Evolutionary conservation across 2,888 invertebrate genomes (phyloP), one percentile per base, ranked within the genome.

Genomic region (Drosophila mettleri): DNA sequence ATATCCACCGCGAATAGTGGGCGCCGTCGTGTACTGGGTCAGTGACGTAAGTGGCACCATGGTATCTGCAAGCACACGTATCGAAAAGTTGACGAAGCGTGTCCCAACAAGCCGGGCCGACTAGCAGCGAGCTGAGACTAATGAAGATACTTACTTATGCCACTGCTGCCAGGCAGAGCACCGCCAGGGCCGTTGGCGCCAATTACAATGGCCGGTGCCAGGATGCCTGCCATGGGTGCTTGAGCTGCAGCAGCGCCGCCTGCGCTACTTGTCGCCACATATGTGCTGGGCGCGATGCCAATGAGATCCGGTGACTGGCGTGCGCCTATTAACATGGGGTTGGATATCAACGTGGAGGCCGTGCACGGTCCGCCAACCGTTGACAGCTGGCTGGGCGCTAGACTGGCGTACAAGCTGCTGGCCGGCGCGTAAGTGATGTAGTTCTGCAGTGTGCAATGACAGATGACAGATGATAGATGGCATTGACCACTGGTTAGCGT

Each of bases 271-370:
- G 80, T 82, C 33, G 82, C 69, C 18, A 86, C 83, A 76, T 89
- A 91, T 14, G 89, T 72, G 51, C 82, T 90, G 9, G 90, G 73
- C 18, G 91, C 76, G 33, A 91, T 89, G 46, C 91, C 92, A 49
- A 92, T 89, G 60, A 92, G 87, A 73, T 92, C 92, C 29, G 92
- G 92, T 51, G 92, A 92, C 77, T 92, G 91, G 45, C 90, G 79
- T 5, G 83, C 46, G 18, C 89, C 90, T 60, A 88, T 76, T 34
- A 90, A 33, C 24, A 88, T 41, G 9, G 89, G 74, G 53, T 82
- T 90, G 29, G 80, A 52, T 5, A 88, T 77, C 12, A 89, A 29
- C 1, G 76, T 74, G 14, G 80, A 39, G 0, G 70, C 12, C 5
- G 71, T 24, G 10, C 60, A 59, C 9, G 67, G 20, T 7, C 59